phyloP scores from a whole-genome alignment of 2,888 invertebrate species.

The Apotomis turbidana region DNA sequence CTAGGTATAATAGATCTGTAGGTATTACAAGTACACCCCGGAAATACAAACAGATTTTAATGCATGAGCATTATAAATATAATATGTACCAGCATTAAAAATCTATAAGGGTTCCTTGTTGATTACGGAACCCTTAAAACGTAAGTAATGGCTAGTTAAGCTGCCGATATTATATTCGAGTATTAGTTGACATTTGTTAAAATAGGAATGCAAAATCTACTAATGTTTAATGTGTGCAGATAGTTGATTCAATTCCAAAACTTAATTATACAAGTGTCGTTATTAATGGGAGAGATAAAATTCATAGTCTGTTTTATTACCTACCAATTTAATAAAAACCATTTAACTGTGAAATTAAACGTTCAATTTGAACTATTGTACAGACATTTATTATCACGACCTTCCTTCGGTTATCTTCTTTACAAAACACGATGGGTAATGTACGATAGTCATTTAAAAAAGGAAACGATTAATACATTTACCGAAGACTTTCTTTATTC shows the following conservation, averaged over 20 bases:
- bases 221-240: too few species aligned
- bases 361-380: not conserved
- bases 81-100: too few species aligned
- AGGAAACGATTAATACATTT: slow-evolving; percentile 14
- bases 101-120: too few species aligned
- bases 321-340: not conserved
- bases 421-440: not conserved
- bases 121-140: too few species aligned
- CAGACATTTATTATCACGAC: not conserved
- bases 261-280: not conserved
- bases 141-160: too few species aligned
- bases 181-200: too few species aligned
- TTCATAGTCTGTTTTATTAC: slow-evolving; percentile 13
- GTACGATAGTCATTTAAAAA: not conserved
- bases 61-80: too few species aligned
- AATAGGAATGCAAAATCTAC: too few species aligned
- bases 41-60: too few species aligned
- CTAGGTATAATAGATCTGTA: too few species aligned
- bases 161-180: too few species aligned
- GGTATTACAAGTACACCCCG: too few species aligned
- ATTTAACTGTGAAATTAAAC: not conserved
- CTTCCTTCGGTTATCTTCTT: not conserved
- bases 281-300: slow-evolving; percentile 13
- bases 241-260: not conserved
- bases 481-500: slow-evolving; percentile 17